Conservation (phyloP, 2,888 invertebrate species). For the Eupithecia insigniata region DNA sequence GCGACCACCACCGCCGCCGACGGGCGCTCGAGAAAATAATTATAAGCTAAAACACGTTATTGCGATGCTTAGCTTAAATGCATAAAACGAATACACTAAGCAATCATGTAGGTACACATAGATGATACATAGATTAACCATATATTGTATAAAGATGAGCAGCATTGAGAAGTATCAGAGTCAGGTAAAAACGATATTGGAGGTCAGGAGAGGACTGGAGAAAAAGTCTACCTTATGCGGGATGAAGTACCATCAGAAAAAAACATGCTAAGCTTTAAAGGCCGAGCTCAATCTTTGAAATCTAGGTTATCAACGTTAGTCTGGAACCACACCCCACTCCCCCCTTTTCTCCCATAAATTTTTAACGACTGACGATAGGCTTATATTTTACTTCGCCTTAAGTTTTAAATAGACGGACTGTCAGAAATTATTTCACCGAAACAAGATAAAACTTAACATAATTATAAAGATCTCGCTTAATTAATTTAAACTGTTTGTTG, state of each 20-base stretch:
- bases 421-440: not conserved
- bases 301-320: not conserved
- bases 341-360: not conserved
- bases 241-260: not conserved
- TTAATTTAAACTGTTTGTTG: not conserved
- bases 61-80: slow-evolving; percentile 3
- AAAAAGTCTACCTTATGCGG: not conserved
- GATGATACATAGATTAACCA: too few relatives aligned
- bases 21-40: slow-evolving; percentile 49
- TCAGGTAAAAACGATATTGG: too few relatives aligned
- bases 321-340: not conserved
- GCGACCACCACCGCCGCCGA: slow-evolving; percentile 53
- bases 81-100: not conserved
- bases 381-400: not conserved
- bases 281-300: not conserved
- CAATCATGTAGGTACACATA: too few relatives aligned
- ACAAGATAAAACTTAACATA: not conserved
- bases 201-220: too few relatives aligned
- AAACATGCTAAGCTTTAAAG: not conserved
- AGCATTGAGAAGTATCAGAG: not conserved
- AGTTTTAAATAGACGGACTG: not conserved
- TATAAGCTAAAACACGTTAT: slow-evolving; percentile 27
- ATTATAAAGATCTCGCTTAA: not conserved
- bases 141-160: not conserved
- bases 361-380: not conserved